A percentile compares a stretch with the other conserved stretches of the same genome.
These are phyloP conservation scores for Pyrgus malvae DNA, from an alignment of 2,888 invertebrate genomes.

Conservation along the genomic window DNA sequence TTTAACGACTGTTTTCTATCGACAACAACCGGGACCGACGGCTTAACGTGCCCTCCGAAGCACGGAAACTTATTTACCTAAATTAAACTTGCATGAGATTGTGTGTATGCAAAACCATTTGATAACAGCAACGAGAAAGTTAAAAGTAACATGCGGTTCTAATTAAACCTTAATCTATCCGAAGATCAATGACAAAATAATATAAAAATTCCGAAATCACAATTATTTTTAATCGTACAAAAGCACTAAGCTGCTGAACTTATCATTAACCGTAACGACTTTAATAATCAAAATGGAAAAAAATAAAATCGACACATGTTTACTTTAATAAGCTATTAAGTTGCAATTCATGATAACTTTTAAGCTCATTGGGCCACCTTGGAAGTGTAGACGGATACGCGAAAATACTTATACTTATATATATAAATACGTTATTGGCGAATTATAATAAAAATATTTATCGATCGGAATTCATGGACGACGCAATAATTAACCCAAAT, in stretches of 20 bases:
- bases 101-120: no score
- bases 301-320: constrained; percentile 12
- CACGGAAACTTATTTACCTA: no score
- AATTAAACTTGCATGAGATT: no score
- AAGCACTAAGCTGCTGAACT: neutral
- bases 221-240: neutral
- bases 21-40: no score
- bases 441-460: constrained; percentile 31
- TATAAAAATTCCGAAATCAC: neutral
- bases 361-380: constrained; percentile 11
- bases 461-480: constrained; percentile 32
- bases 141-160: no score
- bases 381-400: constrained; percentile 7
- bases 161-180: no score
- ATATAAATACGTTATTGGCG: constrained; percentile 10
- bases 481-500: constrained; percentile 44
- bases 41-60: no score
- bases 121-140: no score
- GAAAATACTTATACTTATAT: constrained; percentile 9
- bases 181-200: neutral
- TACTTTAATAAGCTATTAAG: constrained; percentile 4
- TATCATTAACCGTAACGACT: neutral
- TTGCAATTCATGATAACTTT: constrained; percentile 6
- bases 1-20: no score
- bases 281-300: neutral